Evolutionary conservation across 2,888 invertebrate species (phyloP).

Genomic region (Agrochola lychnidis): DNA sequence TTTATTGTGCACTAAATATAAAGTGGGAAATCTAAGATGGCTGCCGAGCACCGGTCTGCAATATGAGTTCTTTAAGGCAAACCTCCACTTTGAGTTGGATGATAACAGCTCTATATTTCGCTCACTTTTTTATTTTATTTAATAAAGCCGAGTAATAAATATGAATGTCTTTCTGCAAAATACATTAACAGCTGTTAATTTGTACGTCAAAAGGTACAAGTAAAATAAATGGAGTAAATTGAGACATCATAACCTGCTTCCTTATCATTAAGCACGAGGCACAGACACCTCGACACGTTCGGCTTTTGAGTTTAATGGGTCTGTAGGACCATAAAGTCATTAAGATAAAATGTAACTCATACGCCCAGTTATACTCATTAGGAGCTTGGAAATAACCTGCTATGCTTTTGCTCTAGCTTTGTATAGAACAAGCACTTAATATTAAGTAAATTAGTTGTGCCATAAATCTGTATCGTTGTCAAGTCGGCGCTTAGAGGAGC

Average conservation of each 20-base stretch:
- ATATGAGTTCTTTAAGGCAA: conserved; percentile 46
- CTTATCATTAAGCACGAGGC: conserved; percentile 39
- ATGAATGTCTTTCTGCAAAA: conserved; percentile 3
- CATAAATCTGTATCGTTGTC: conserved; percentile 75
- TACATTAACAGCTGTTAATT: conserved; percentile 13
- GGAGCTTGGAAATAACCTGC: conserved; percentile 16
- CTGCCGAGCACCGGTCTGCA: conserved; percentile 55
- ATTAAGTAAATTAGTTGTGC: conserved; percentile 67
- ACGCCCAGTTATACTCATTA: conserved; percentile 40
- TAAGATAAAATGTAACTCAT: conserved; percentile 59
- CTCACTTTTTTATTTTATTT: neutral
- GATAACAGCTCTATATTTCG: neutral
- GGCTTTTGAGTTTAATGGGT: conserved; percentile 45
- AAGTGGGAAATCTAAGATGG: conserved; percentile 63
- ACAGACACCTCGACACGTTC: conserved; percentile 25
- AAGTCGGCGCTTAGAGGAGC: conserved; percentile 42
- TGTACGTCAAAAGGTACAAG: conserved; percentile 20
- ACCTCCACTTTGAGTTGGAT: conserved; percentile 7
- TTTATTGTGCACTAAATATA: conserved; percentile 67
- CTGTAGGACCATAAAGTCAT: conserved; percentile 46
- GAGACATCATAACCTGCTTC: conserved; percentile 36
- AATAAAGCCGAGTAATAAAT: neutral
- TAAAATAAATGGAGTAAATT: conserved; percentile 30
- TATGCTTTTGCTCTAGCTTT: conserved; percentile 40
- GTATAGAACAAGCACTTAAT: conserved; percentile 38